These are phyloP conservation scores for Varanus komodoensis DNA, from an alignment of 2,113 vertebrate species.

Conservation along the genomic window DNA sequence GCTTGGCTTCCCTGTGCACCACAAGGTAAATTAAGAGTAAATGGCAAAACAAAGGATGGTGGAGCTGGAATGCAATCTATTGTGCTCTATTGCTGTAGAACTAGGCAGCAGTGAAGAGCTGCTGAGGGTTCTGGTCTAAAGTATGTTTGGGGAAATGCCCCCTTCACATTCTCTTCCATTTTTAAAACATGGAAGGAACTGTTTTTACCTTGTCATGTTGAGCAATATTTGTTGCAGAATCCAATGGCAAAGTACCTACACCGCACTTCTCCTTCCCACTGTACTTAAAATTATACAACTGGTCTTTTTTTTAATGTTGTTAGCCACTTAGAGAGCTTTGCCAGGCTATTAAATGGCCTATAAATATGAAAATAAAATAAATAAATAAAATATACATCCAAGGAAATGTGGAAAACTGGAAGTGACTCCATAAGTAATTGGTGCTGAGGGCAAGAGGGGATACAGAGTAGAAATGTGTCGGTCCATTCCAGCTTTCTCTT, in stretches of 20 bases:
- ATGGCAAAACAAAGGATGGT: conserved; percentile 22
- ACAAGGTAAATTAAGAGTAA: conserved; percentile 39
- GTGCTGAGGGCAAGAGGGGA: conserved; percentile 32
- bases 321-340: no score
- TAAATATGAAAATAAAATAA: no score
- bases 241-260: conserved; percentile 53
- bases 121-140: background rate
- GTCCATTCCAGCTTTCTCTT: background rate
- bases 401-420: conserved; percentile 59
- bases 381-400: conserved; percentile 37
- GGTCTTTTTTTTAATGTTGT: no score
- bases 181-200: background rate
- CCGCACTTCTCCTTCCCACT: no score
- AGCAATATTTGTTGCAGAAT: conserved; percentile 54
- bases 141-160: conserved; percentile 9
- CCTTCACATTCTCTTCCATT: background rate
- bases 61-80: conserved; percentile 15
- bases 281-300: no score
- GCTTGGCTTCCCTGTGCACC: conserved; percentile 5
- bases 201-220: conserved; percentile 50
- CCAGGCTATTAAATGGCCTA: no score
- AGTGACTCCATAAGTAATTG: conserved; percentile 70
- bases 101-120: background rate
- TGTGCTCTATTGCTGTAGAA: background rate
- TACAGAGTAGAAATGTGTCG: conserved; percentile 27